Evolutionary conservation across 1,140 invertebrate genomes (phyloP).

Genomic region (Diuraphis noxia): DNA sequence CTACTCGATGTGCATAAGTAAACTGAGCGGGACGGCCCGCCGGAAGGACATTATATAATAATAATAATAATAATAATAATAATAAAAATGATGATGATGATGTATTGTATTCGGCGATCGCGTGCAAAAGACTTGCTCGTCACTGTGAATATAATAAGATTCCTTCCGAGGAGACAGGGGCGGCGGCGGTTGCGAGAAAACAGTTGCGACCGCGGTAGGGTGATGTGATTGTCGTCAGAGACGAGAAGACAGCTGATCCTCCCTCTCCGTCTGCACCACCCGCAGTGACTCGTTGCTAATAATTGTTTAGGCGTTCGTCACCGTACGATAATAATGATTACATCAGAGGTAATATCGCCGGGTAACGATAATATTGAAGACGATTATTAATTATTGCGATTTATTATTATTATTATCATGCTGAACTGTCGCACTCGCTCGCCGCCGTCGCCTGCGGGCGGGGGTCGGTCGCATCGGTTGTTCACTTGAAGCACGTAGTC

Average conservation of each 20-base stretch:
- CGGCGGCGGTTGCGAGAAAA: neutral
- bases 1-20: neutral
- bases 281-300: neutral
- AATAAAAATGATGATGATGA: too few species aligned
- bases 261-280: neutral
- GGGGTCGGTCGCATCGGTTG: neutral
- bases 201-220: neutral
- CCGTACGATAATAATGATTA: too few species aligned
- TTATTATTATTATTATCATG: neutral
- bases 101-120: neutral
- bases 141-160: neutral
- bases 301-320: too few species aligned
- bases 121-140: neutral
- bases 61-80: neutral
- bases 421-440: neutral
- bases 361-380: neutral
- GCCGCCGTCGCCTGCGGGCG: neutral
- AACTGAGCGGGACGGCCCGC: neutral
- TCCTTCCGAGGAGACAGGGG: neutral
- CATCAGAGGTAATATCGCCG: neutral
- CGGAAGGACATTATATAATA: neutral
- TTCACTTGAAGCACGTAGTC: conserved; percentile 41
- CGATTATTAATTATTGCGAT: neutral
- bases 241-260: neutral
- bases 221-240: neutral